Conservation (phyloP, 2,797 vertebrate genomes). For the Rousettus madagascariensis region DNA sequence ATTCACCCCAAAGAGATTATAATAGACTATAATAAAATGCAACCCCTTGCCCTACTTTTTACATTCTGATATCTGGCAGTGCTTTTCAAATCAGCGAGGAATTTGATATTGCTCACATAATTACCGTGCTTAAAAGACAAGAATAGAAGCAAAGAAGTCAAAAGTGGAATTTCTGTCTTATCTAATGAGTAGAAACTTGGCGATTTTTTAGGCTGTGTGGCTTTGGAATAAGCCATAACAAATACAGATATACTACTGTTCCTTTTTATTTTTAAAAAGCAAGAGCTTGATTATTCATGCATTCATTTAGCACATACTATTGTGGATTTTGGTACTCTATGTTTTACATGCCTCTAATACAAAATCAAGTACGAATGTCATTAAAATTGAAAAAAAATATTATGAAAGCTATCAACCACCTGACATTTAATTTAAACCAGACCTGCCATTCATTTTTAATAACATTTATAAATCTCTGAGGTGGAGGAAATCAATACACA, state of each 20-base stretch:
- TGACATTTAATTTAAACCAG: slow-evolving; percentile 85
- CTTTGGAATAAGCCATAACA: slow-evolving; percentile 4
- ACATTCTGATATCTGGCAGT: neutral
- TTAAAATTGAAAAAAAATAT: slow-evolving; percentile 77
- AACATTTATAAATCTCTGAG: slow-evolving; percentile 82
- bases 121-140: slow-evolving; percentile 32
- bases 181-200: slow-evolving; percentile 54
- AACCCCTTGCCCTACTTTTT: neutral
- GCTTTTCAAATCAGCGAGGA: slow-evolving; percentile 52
- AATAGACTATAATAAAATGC: slow-evolving; percentile 30
- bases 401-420: slow-evolving; percentile 79
- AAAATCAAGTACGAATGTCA: slow-evolving; percentile 75
- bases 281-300: slow-evolving; percentile 15
- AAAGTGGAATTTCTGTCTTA: neutral
- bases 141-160: neutral
- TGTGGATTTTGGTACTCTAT: slow-evolving; percentile 31
- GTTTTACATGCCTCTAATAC: slow-evolving; percentile 69
- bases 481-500: slow-evolving; percentile 80
- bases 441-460: slow-evolving; percentile 85
- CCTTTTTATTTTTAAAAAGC: slow-evolving; percentile 56
- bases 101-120: slow-evolving; percentile 23
- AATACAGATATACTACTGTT: neutral
- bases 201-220: neutral
- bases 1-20: slow-evolving; percentile 32
- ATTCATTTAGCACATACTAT: slow-evolving; percentile 35